Base-by-base conservation (phyloP, 92 coral and sea anemone genomes). In the Epizoanthus stellaris region DNA sequence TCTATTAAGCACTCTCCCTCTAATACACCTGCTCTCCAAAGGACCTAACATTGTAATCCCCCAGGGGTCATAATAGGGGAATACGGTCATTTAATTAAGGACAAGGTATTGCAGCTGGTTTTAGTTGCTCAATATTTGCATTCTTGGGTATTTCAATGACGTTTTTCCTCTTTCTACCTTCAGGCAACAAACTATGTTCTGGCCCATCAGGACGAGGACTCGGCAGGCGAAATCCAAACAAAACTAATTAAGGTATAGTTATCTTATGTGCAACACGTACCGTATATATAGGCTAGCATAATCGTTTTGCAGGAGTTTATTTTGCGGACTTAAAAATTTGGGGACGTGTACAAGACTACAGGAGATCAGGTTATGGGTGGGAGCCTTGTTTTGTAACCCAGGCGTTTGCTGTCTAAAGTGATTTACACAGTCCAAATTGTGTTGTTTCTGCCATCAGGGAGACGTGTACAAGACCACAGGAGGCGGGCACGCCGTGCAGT, bases 211-310 rank as follows among this genome's bases (percentile, higher is more conserved):
- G 95, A 96, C 61, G 99, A 95, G 75, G 99, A 96, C 73, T 96
- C 99, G 1, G 92, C 93, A 19, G 99, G 99, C 14, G 99, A 96
- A 87, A 77, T 96, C 34, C 95, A 95, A 77, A 96, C 98, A n/a
- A 94, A 94, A 45, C 81, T 96, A 60, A 92, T 96, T 65, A 96
- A 96, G 93, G 98, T 96, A 87, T 76, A 73, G 49, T 16, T 67
- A 23, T 14, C 1, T 19, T 65, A 21, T 16, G 53, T 66, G 40
- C 5, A 23, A 9, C 82, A 52, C 23, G 13, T 8, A 30, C 1
- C 34, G 34, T 30, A 30, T 30, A 77, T 42, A 4, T 49, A 47
- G 8, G 14, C 19, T 1, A 39, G 49, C 49, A 14, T 14, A 38
- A 30, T 0, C 34, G 34, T 30, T 30, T 30, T 30, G 34, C 34